Evolutionary conservation across 2,888 invertebrate species (phyloP).

Genomic region (Sisyra nigra): DNA sequence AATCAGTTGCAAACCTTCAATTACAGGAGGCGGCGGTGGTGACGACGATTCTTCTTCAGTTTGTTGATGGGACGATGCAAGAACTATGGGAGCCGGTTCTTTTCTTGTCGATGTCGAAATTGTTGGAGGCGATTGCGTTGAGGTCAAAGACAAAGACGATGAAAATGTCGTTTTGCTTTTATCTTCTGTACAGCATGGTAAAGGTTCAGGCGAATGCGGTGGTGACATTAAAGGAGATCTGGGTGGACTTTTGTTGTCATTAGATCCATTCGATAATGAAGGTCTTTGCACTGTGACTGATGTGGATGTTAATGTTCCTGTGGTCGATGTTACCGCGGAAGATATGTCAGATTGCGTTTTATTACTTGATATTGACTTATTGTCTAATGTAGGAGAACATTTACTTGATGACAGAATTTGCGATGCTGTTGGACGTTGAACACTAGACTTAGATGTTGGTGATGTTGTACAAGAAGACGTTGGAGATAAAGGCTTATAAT

Average conservation of each 20-base stretch:
- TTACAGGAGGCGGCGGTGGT: slow-evolving; percentile 17
- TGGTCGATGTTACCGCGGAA: neutral
- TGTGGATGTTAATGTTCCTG: slow-evolving; percentile 1
- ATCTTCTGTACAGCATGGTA: neutral
- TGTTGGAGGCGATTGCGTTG: slow-evolving; percentile 25
- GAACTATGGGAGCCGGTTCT: slow-evolving; percentile 15
- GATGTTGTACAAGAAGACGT: slow-evolving; percentile 2
- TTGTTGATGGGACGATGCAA: slow-evolving; percentile 6
- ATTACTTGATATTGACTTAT: too few relatives aligned
- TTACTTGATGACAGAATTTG: slow-evolving; percentile 14
- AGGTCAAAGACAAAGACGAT: slow-evolving; percentile 15
- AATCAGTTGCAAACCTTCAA: slow-evolving; percentile 36
- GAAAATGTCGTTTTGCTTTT: neutral
- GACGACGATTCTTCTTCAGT: slow-evolving; percentile 11
- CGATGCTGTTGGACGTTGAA: slow-evolving; percentile 19
- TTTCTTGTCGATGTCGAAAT: slow-evolving; percentile 15
- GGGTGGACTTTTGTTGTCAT: slow-evolving; percentile 12
- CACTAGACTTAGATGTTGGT: slow-evolving; percentile 5
- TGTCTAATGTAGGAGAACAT: neutral
- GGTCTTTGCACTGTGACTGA: neutral
- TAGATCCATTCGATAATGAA: neutral
- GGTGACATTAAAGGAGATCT: slow-evolving; percentile 11
- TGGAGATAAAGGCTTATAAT: slow-evolving; percentile 1
- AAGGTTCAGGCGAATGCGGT: slow-evolving; percentile 8
- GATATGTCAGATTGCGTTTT: neutral